Conservation (phyloP, 2,888 invertebrate species). For the Trissolcus brochymenae region DNA sequence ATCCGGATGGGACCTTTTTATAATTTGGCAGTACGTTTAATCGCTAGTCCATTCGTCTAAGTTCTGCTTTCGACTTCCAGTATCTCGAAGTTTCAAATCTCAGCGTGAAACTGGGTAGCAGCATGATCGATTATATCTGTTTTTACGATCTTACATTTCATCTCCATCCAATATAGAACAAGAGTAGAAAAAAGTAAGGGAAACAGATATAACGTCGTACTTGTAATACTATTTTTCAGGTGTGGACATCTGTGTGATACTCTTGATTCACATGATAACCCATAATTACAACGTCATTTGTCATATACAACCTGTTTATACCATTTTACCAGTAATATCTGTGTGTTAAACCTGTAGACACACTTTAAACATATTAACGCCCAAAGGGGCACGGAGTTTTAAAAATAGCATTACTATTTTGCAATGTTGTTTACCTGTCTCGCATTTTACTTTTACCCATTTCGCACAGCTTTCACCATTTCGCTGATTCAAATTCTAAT, state of each 20-base stretch:
- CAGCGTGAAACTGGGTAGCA: no score
- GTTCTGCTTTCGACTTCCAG: no score
- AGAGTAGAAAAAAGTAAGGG: background rate
- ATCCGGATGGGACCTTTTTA: no score
- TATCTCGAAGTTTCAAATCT: no score
- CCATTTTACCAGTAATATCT: slow-evolving; percentile 74
- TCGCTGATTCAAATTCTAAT: slow-evolving; percentile 53
- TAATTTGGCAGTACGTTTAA: no score
- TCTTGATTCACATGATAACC: slow-evolving; percentile 48
- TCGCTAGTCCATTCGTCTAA: no score
- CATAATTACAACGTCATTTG: slow-evolving; percentile 71
- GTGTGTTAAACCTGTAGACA: slow-evolving; percentile 77
- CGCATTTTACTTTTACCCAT: slow-evolving; percentile 7
- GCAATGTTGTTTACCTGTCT: slow-evolving; percentile 63
- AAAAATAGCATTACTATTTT: slow-evolving; percentile 65
- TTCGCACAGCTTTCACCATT: slow-evolving; percentile 43
- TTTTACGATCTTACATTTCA: no score
- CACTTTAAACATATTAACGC: slow-evolving; percentile 76
- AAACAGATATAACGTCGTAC: slow-evolving; percentile 18
- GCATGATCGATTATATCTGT: no score
- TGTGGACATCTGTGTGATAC: slow-evolving; percentile 38
- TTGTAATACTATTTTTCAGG: background rate
- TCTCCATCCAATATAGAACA: background rate
- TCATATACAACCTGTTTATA: slow-evolving; percentile 75
- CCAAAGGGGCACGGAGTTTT: slow-evolving; percentile 70